These are phyloP conservation scores for Ormia ochracea DNA, from an alignment of 2,888 invertebrate species.

Conservation along the genomic window DNA sequence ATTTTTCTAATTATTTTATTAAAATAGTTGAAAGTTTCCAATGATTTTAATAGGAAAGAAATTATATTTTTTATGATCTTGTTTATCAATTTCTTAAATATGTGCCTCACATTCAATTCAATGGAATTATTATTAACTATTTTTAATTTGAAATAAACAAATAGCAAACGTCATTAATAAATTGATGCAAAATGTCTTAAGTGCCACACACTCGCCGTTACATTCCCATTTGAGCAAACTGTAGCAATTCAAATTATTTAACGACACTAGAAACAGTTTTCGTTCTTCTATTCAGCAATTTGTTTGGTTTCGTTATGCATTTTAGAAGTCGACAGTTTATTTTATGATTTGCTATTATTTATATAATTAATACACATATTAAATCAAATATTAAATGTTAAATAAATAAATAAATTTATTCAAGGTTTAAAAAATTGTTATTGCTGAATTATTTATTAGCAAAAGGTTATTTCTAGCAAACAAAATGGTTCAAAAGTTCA, in stretches of 20 bases:
- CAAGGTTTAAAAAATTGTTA: constrained; percentile 50
- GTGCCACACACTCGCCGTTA: neutral
- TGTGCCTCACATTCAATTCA: constrained; percentile 25
- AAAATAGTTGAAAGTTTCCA: constrained; percentile 13
- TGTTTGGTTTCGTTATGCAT: constrained; percentile 46
- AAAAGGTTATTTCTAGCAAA: constrained; percentile 8
- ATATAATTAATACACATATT: constrained; percentile 28
- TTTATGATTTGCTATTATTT: constrained; percentile 27
- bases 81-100: constrained; percentile 29
- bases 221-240: neutral
- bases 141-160: constrained; percentile 19
- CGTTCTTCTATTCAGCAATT: constrained; percentile 24
- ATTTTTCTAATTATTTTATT: constrained; percentile 37
- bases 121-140: constrained; percentile 34
- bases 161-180: constrained; percentile 54
- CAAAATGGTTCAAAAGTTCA: neutral
- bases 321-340: constrained; percentile 38
- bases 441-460: neutral
- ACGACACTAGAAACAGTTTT: constrained; percentile 27
- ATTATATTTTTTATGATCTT: neutral
- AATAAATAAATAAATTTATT: constrained; percentile 33
- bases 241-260: constrained; percentile 49
- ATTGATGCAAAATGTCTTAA: constrained; percentile 48
- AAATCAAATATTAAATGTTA: constrained; percentile 18
- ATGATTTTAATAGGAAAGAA: neutral